Evolutionary conservation across 2,888 invertebrate species (phyloP).

Genomic region (Fabriciana adippe): DNA sequence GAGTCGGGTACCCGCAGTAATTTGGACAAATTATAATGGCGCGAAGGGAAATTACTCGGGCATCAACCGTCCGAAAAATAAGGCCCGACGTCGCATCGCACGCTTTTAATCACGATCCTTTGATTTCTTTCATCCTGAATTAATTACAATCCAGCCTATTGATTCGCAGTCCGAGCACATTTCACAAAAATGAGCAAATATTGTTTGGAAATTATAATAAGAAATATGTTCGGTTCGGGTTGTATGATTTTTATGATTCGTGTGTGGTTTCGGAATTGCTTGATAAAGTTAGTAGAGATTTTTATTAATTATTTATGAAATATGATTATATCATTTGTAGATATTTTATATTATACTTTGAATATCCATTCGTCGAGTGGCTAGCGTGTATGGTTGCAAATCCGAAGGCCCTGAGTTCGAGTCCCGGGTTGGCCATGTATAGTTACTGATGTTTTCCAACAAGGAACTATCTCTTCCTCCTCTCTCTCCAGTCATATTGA

Average conservation of each 20-base stretch:
- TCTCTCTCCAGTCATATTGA: no score
- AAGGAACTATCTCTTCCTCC: no score
- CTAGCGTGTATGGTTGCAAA: no score
- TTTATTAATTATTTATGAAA: background rate
- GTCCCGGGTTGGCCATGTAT: no score
- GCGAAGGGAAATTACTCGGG: constrained; percentile 43
- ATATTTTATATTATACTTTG: background rate
- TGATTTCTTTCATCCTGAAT: constrained; percentile 45
- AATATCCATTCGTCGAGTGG: no score
- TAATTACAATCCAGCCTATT: constrained; percentile 38
- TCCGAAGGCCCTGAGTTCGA: no score
- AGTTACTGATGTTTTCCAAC: no score
- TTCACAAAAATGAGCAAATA: constrained; percentile 33
- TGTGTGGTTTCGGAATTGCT: background rate
- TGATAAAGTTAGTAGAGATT: background rate
- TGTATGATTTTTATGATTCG: background rate
- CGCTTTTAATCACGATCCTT: constrained; percentile 47
- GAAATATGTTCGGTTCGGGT: background rate
- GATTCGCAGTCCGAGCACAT: constrained; percentile 32
- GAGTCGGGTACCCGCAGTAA: constrained; percentile 45
- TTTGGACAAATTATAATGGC: constrained; percentile 61
- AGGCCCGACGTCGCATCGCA: constrained; percentile 41
- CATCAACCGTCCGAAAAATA: constrained; percentile 45
- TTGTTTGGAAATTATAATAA: constrained; percentile 16
- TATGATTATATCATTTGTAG: background rate